These are phyloP conservation scores for Platerodrilus igneus DNA, from an alignment of 2,888 invertebrate species.

Conservation along the genomic window DNA sequence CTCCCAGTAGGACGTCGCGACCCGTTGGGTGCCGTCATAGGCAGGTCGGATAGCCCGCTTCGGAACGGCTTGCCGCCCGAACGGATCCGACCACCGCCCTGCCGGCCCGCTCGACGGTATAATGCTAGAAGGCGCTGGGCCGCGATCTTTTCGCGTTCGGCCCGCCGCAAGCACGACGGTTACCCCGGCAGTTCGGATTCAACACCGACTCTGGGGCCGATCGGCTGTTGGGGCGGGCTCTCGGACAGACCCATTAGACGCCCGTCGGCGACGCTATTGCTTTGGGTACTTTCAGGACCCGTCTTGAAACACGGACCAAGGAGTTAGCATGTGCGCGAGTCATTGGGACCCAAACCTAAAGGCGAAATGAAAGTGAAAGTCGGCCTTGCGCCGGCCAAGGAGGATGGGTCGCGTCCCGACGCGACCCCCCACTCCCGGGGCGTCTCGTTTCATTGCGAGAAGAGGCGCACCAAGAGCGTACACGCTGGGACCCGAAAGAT, in stretches of 20 bases:
- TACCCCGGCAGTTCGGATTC: conserved; percentile 24
- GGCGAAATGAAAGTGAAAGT: conserved; percentile 65
- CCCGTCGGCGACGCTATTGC: conserved; percentile 42
- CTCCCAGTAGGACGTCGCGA: conserved; percentile 54
- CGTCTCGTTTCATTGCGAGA: conserved; percentile 50
- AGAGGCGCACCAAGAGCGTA: conserved; percentile 59
- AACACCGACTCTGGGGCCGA: conserved; percentile 5
- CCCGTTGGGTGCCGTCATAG: conserved; percentile 50
- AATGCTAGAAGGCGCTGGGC: conserved; percentile 11
- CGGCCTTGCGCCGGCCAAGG: conserved; percentile 42
- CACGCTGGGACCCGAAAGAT: conserved; percentile 69
- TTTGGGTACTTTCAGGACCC: conserved; percentile 54
- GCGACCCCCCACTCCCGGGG: conserved; percentile 56
- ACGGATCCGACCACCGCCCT: too few species aligned
- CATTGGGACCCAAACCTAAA: conserved; percentile 59
- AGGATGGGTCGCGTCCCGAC: conserved; percentile 45
- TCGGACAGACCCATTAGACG: conserved; percentile 15
- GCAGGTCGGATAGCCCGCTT: conserved; percentile 32
- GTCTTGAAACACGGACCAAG: conserved; percentile 77
- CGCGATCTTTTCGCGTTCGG: conserved; percentile 21
- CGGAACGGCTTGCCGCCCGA: conserved; percentile 8
- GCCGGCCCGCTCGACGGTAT: conserved; percentile 27
- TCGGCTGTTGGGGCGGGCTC: conserved; percentile 4
- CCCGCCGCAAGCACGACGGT: conserved; percentile 36
- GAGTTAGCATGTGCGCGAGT: conserved; percentile 70